These are phyloP conservation scores for Philereme transversata DNA, from an alignment of 2,888 invertebrate genomes.

Conservation along the genomic window DNA sequence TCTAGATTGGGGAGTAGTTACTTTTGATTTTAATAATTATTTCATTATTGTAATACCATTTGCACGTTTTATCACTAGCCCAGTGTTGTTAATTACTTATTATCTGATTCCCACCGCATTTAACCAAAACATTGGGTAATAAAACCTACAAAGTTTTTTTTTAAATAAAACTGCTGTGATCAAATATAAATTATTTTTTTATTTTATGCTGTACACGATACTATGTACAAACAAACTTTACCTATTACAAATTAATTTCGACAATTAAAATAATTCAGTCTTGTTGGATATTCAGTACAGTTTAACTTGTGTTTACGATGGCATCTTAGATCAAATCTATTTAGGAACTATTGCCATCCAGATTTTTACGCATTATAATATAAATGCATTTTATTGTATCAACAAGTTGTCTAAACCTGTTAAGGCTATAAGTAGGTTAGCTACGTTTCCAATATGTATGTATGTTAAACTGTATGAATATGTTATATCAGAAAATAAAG, in stretches of 20 bases:
- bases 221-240: constrained; percentile 65
- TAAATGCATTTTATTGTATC: constrained; percentile 19
- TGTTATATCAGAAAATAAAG: constrained; percentile 39
- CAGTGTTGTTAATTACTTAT: no score
- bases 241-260: constrained; percentile 53
- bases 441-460: constrained; percentile 6
- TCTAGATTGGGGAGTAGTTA: constrained; percentile 11
- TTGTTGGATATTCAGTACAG: constrained; percentile 74
- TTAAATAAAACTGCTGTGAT: constrained; percentile 61
- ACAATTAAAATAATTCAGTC: constrained; percentile 77
- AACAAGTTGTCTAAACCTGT: background rate
- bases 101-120: no score
- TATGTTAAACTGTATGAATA: constrained; percentile 63
- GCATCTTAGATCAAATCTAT: constrained; percentile 39
- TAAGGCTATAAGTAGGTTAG: background rate
- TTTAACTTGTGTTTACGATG: constrained; percentile 55
- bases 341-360: constrained; percentile 29
- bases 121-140: no score
- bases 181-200: constrained; percentile 78
- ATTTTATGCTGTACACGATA: constrained; percentile 60
- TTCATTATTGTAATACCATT: constrained; percentile 18
- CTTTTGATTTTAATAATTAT: constrained; percentile 25
- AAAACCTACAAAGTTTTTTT: constrained; percentile 28
- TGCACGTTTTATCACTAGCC: constrained; percentile 10
- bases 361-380: constrained; percentile 7